A percentile compares a stretch with the other conserved stretches of the same genome.
Conservation (phyloP, 2,888 invertebrate genomes). For the Eupithecia vulgata region DNA sequence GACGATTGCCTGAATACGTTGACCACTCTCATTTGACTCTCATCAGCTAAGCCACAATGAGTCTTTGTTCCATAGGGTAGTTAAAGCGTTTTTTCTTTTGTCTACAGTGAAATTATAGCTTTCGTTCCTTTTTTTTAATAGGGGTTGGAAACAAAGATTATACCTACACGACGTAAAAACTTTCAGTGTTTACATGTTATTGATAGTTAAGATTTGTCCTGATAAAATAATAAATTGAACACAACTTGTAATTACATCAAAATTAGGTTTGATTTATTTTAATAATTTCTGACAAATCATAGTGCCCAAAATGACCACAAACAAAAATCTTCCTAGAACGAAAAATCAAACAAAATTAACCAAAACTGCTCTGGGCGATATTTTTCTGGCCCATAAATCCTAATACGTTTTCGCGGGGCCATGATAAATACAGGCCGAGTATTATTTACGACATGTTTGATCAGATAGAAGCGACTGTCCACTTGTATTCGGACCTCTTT, state of each 20-base stretch:
- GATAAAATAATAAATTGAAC: background rate
- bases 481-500: conserved; percentile 55
- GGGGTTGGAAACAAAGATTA: background rate
- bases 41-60: too few species aligned
- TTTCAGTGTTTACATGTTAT: too few species aligned
- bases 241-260: background rate
- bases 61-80: too few species aligned
- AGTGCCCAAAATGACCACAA: background rate
- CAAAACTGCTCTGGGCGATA: conserved; percentile 43
- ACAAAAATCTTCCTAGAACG: conserved; percentile 23
- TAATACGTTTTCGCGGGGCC: conserved; percentile 69
- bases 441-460: conserved; percentile 79
- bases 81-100: too few species aligned
- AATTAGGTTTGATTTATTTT: background rate
- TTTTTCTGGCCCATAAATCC: conserved; percentile 69
- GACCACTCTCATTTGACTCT: too few species aligned
- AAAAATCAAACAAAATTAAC: conserved; percentile 48
- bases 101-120: too few species aligned
- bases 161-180: too few species aligned
- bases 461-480: conserved; percentile 76
- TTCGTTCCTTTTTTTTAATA: too few species aligned
- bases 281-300: background rate
- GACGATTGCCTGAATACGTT: too few species aligned
- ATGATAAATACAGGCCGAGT: conserved; percentile 78
- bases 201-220: background rate